Percentiles rank a stretch among this genome's conserved stretches.
These are phyloP conservation scores for Microplitis demolitor DNA, from an alignment of 1,140 invertebrate genomes.

Conservation along the genomic window DNA sequence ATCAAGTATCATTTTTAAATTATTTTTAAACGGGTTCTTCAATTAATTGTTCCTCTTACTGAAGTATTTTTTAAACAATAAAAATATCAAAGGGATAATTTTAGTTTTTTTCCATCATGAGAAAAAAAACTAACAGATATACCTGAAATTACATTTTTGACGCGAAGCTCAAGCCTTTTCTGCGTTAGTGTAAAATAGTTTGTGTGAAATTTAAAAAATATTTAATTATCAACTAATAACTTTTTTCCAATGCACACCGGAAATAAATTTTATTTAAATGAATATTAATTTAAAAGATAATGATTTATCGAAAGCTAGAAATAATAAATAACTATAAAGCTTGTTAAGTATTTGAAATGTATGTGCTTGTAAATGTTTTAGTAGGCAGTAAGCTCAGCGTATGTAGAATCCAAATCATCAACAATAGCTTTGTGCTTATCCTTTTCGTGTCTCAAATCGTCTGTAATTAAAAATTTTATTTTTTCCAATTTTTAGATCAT, in stretches of 20 bases:
- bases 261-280: not conserved
- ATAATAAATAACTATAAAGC: not conserved
- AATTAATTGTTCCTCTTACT: no score
- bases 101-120: no score
- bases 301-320: not conserved
- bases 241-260: not conserved
- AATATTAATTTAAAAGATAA: not conserved
- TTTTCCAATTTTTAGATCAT: conserved; percentile 11
- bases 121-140: no score
- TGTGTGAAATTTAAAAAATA: not conserved
- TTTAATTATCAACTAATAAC: not conserved
- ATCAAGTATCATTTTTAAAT: not conserved
- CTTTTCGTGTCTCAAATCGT: conserved; percentile 91
- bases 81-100: no score
- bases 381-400: conserved; percentile 86
- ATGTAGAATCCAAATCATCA: conserved; percentile 97
- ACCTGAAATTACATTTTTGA: no score
- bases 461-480: conserved; percentile 69
- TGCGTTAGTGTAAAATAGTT: no score
- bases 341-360: conserved; percentile 9
- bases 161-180: no score
- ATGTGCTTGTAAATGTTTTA: conserved; percentile 58
- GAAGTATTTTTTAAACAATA: no score
- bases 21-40: no score
- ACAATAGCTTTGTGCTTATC: conserved; percentile 95